These are phyloP conservation scores for Ctenopoma kingsleyae DNA, from an alignment of 2,797 vertebrate genomes.

Conservation along the genomic window DNA sequence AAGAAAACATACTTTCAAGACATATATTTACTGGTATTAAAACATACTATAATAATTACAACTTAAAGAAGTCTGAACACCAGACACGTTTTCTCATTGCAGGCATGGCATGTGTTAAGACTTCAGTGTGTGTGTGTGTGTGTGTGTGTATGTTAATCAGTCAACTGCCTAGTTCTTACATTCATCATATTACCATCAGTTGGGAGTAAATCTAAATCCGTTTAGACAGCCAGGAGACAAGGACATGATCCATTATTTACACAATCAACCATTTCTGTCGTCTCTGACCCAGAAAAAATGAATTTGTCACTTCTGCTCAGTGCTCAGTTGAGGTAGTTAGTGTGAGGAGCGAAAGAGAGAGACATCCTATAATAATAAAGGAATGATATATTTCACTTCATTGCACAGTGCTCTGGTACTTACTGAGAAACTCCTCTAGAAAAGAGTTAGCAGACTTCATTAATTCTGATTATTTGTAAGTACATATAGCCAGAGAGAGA, in stretches of 20 bases:
- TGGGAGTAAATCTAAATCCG: slow-evolving; percentile 58
- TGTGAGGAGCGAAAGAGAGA: slow-evolving; percentile 9
- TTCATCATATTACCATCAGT: slow-evolving; percentile 38
- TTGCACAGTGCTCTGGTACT: slow-evolving; percentile 20
- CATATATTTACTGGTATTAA: too few relatives aligned
- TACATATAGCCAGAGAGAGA: not conserved
- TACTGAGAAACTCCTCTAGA: not conserved
- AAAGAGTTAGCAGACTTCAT: slow-evolving; percentile 15
- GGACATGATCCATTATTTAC: slow-evolving; percentile 72
- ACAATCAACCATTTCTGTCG: slow-evolving; percentile 58
- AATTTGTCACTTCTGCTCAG: slow-evolving; percentile 59
- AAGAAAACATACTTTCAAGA: not conserved
- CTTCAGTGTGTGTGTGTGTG: not conserved
- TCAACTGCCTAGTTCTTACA: slow-evolving; percentile 22
- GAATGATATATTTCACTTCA: slow-evolving; percentile 49
- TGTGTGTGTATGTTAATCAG: slow-evolving; percentile 28
- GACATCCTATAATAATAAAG: slow-evolving; percentile 15
- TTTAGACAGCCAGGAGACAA: slow-evolving; percentile 58
- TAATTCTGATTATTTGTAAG: not conserved
- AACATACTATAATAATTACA: too few relatives aligned
- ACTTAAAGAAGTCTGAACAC: too few relatives aligned
- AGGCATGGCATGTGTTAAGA: too few relatives aligned
- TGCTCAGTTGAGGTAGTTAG: slow-evolving; percentile 17
- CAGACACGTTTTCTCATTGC: too few relatives aligned
- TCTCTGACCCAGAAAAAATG: slow-evolving; percentile 73